Percentiles rank a stretch among this genome's conserved stretches.
These are phyloP conservation scores for Philereme transversata DNA, from an alignment of 2,888 invertebrate genomes.

Conservation along the genomic window DNA sequence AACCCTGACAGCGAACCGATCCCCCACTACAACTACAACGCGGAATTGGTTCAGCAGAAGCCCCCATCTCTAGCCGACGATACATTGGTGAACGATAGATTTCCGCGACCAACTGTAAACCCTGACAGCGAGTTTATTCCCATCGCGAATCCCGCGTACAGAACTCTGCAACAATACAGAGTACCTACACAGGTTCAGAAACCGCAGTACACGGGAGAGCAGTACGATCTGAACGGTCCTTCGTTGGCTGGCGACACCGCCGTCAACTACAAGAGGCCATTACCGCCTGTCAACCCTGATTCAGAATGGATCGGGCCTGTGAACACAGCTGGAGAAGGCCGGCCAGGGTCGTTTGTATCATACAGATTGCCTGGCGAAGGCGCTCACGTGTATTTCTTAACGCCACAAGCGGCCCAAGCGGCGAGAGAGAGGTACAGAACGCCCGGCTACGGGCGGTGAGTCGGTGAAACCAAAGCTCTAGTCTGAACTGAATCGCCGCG, in stretches of 20 bases:
- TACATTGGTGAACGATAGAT: slow-evolving; percentile 88
- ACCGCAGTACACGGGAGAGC: slow-evolving; percentile 69
- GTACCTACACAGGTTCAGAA: slow-evolving; percentile 59
- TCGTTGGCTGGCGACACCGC: slow-evolving; percentile 75
- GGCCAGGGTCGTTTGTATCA: slow-evolving; percentile 87
- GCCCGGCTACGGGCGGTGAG: slow-evolving; percentile 77
- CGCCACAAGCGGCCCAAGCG: slow-evolving; percentile 85
- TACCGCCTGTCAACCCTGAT: slow-evolving; percentile 82
- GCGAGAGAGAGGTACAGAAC: slow-evolving; percentile 66
- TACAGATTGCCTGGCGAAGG: slow-evolving; percentile 90
- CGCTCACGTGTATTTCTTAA: slow-evolving; percentile 91
- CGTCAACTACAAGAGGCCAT: slow-evolving; percentile 84
- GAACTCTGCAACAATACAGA: slow-evolving; percentile 64
- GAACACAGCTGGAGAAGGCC: slow-evolving; percentile 73
- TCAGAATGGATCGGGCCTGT: slow-evolving; percentile 84
- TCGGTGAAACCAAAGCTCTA: slow-evolving; percentile 81
- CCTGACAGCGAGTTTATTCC: slow-evolving; percentile 87
- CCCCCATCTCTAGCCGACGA: slow-evolving; percentile 85
- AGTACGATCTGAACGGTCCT: slow-evolving; percentile 73
- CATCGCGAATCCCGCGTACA: slow-evolving; percentile 74
- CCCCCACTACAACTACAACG: slow-evolving; percentile 59
- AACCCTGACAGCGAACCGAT: slow-evolving; percentile 87
- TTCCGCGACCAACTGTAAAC: slow-evolving; percentile 87
- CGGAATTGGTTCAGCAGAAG: slow-evolving; percentile 62
- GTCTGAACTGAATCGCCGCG: slow-evolving; percentile 70